Percentiles rank a stretch among this genome's conserved stretches.
Conservation (phyloP, 2,888 invertebrate species). For the Cancer borealis region DNA sequence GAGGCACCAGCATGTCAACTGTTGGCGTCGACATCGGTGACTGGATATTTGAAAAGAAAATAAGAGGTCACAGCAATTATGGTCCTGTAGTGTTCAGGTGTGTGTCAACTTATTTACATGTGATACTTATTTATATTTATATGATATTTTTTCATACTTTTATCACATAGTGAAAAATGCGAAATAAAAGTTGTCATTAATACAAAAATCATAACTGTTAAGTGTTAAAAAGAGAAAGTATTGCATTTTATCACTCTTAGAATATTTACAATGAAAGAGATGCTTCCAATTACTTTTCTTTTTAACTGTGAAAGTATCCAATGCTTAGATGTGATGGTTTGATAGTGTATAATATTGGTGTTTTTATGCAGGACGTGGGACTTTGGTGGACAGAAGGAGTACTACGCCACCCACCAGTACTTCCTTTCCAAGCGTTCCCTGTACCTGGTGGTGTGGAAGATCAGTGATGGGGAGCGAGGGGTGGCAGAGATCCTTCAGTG, state of each 20-base stretch:
- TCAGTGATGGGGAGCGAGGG: slow-evolving; percentile 94
- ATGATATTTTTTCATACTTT: background rate
- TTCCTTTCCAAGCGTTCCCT: slow-evolving; percentile 89
- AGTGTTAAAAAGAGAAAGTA: background rate
- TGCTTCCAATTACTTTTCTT: background rate
- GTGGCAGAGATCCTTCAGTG: slow-evolving; percentile 95
- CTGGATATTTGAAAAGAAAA: slow-evolving; percentile 94
- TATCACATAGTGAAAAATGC: background rate
- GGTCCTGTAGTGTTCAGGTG: slow-evolving; percentile 89
- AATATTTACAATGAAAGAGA: background rate
- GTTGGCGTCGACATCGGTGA: slow-evolving; percentile 98
- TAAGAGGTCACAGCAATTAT: slow-evolving; percentile 85
- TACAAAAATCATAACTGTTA: background rate
- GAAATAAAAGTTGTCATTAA: background rate
- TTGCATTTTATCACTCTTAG: background rate
- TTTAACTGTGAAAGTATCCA: background rate
- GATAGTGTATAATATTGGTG: background rate
- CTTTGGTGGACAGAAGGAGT: slow-evolving; percentile 98
- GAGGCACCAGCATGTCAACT: slow-evolving; percentile 93
- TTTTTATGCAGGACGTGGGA: slow-evolving; percentile 91
- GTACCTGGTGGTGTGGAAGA: slow-evolving; percentile 96
- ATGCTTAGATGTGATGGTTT: background rate
- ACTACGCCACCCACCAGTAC: slow-evolving; percentile 99
- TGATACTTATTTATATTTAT: background rate
- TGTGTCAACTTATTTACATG: background rate